phyloP scores from a whole-genome alignment of 2,113 vertebrate species.

The Epinephelus cyanopodus region DNA sequence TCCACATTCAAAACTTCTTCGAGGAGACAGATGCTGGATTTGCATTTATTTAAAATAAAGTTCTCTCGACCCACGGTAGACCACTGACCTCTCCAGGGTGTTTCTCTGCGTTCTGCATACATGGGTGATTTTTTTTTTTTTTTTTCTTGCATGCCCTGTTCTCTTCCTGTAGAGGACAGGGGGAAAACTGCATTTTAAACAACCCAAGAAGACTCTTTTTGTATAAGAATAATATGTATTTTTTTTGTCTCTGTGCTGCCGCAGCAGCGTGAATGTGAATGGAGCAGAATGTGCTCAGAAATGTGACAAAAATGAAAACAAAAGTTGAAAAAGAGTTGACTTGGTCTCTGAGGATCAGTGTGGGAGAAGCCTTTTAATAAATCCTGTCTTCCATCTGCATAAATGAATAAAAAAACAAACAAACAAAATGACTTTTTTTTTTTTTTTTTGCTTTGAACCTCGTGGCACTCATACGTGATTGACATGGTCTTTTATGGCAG shows the following conservation, averaged over 20 bases:
- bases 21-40: constrained; percentile 19
- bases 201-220: constrained; percentile 8
- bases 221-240: neutral
- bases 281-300: neutral
- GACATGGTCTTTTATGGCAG: constrained; percentile 10
- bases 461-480: neutral
- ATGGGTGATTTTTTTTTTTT: neutral
- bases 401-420: constrained; percentile 7
- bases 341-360: constrained; percentile 11
- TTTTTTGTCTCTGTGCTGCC: neutral
- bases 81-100: constrained; percentile 14
- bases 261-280: constrained; percentile 7
- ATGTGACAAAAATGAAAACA: constrained; percentile 9
- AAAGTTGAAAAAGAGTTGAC: constrained; percentile 1
- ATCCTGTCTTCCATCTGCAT: neutral
- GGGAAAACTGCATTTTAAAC: constrained; percentile 19
- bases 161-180: neutral
- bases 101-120: constrained; percentile 25
- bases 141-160: neutral
- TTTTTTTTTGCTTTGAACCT: constrained; percentile 16
- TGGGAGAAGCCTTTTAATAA: constrained; percentile 11
- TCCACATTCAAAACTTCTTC: constrained; percentile 6
- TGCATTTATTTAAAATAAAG: constrained; percentile 29
- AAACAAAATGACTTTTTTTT: neutral
- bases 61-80: constrained; percentile 1